These are phyloP conservation scores for Leucophenga montana DNA, from an alignment of 2,888 invertebrate species.

Conservation along the genomic window DNA sequence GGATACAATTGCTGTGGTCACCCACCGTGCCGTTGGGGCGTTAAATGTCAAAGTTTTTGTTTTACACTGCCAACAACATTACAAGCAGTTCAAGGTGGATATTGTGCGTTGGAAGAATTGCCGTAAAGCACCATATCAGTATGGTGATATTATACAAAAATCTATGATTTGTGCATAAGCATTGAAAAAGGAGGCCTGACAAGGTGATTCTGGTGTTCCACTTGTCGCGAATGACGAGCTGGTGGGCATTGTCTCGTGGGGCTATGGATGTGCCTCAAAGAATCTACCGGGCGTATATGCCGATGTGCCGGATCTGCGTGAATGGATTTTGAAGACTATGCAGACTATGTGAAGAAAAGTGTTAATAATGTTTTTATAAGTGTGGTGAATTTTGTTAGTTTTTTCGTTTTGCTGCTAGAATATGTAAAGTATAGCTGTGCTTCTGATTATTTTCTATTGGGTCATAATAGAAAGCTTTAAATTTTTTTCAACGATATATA, in stretches of 20 bases:
- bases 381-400: too few relatives aligned
- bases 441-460: too few relatives aligned
- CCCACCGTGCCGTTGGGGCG: constrained; percentile 72
- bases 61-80: constrained; percentile 43
- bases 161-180: constrained; percentile 65
- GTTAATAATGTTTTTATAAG: too few relatives aligned
- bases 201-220: constrained; percentile 70
- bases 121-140: constrained; percentile 49
- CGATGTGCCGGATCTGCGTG: constrained; percentile 50
- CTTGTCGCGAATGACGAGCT: constrained; percentile 49
- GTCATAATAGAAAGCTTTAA: too few relatives aligned
- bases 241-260: constrained; percentile 71
- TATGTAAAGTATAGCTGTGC: too few relatives aligned
- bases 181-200: constrained; percentile 61
- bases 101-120: constrained; percentile 49
- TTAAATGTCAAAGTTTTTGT: constrained; percentile 50
- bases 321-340: constrained; percentile 52
- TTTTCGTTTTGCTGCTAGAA: too few relatives aligned
- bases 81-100: constrained; percentile 51
- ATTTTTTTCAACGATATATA: too few relatives aligned
- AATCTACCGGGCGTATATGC: constrained; percentile 64
- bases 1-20: constrained; percentile 60
- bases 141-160: constrained; percentile 47
- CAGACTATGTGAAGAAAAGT: neutral
- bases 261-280: constrained; percentile 60